phyloP scores from a whole-genome alignment of 2,797 vertebrate genomes.

The Orestias chungarensis region DNA sequence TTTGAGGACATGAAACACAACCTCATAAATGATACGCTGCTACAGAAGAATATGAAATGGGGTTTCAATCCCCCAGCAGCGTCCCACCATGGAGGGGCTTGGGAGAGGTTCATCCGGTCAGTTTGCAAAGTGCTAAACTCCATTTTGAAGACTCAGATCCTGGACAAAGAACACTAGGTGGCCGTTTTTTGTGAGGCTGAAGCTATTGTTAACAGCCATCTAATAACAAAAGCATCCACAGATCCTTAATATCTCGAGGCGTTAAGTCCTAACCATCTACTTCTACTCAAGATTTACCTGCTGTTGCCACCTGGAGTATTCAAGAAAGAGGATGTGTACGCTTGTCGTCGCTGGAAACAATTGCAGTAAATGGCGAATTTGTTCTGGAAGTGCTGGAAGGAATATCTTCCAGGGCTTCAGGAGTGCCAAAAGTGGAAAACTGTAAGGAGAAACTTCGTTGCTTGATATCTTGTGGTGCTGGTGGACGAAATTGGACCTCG shows the following conservation, averaged over 20 bases:
- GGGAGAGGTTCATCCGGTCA: not conserved
- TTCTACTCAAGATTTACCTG: not conserved
- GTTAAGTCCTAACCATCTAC: not conserved
- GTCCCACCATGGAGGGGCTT: not conserved
- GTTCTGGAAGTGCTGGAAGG: not conserved
- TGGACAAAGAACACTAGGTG: slow-evolving; percentile 5
- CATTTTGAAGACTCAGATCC: not conserved
- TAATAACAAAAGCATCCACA: not conserved
- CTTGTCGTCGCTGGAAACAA: not conserved
- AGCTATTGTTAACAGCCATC: not conserved
- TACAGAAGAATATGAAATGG: slow-evolving; percentile 2
- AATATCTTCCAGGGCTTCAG: too few species aligned
- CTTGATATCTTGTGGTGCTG: not conserved
- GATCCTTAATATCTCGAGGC: not conserved
- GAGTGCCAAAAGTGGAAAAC: not conserved
- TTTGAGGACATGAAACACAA: too few species aligned
- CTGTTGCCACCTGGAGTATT: not conserved
- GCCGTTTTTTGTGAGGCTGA: not conserved
- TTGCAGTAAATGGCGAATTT: not conserved
- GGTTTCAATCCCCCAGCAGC: slow-evolving; percentile 4
- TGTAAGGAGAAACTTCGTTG: not conserved
- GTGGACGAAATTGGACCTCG: not conserved
- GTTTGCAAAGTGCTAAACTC: slow-evolving; percentile 7
- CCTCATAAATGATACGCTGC: not conserved
- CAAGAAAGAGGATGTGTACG: not conserved